Conservation (phyloP, 2,888 invertebrate species). For the Drosophila antonietae region DNA sequence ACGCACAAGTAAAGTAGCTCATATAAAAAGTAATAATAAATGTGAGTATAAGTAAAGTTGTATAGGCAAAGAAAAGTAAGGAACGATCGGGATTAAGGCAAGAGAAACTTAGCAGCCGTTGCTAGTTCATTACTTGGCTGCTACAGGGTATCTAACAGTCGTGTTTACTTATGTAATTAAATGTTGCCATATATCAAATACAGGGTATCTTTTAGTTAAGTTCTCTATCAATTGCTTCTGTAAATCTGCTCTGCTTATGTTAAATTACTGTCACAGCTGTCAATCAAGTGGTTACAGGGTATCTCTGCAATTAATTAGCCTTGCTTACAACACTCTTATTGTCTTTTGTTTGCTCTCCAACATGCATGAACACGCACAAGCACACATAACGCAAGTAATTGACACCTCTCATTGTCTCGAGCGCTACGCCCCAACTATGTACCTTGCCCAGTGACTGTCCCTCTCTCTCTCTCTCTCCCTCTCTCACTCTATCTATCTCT, state of each 20-base stretch:
- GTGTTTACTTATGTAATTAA: too few species aligned
- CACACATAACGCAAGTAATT: constrained; percentile 23
- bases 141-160: background rate
- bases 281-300: background rate
- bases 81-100: too few species aligned
- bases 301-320: background rate
- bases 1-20: background rate
- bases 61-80: background rate
- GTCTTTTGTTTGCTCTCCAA: background rate
- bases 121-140: too few species aligned
- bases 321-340: background rate
- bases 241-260: background rate
- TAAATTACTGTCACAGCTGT: background rate
- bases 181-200: background rate
- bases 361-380: constrained; percentile 1
- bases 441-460: background rate
- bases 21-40: background rate
- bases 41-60: background rate
- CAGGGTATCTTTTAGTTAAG: background rate
- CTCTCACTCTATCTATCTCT: background rate
- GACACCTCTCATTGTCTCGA: constrained; percentile 3
- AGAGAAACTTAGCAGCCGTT: background rate
- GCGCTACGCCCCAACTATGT: background rate
- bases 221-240: background rate
- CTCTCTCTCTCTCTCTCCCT: background rate